These are phyloP conservation scores for Neolamprologus sp. DNA, from an alignment of 2,113 vertebrate species.

Conservation along the genomic window DNA sequence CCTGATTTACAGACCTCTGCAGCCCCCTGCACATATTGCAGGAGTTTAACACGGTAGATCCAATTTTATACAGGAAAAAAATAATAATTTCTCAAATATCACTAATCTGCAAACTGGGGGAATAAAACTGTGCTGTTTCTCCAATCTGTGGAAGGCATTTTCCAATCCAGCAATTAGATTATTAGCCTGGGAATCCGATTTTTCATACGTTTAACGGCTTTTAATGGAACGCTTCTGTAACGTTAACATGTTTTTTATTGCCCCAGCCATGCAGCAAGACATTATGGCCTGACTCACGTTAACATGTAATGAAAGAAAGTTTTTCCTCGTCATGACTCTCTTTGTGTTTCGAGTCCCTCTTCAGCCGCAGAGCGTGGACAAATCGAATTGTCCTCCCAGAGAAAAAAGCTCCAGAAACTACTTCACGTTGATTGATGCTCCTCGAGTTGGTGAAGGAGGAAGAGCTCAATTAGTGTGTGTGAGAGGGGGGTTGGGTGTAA, in stretches of 20 bases:
- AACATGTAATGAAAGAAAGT: not conserved
- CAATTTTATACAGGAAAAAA: not conserved
- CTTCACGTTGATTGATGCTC: slow-evolving; percentile 29
- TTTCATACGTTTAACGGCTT: not conserved
- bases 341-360: not conserved
- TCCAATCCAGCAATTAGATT: not conserved
- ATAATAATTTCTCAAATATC: not conserved
- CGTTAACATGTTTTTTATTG: not conserved
- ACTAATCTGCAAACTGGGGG: not conserved
- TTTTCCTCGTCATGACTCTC: not conserved
- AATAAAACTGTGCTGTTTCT: not conserved
- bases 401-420: slow-evolving; percentile 6
- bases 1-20: not conserved
- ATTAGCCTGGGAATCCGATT: not conserved
- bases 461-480: slow-evolving; percentile 30
- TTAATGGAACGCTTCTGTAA: not conserved
- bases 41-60: not conserved
- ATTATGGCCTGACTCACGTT: not conserved
- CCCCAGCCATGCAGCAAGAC: not conserved
- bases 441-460: slow-evolving; percentile 10
- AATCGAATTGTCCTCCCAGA: not conserved
- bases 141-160: not conserved
- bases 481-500: slow-evolving; percentile 7
- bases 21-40: not conserved
- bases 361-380: not conserved